Evolutionary conservation across 2,113 vertebrate species (phyloP).

Genomic region (Daphoenositta chrysoptera): DNA sequence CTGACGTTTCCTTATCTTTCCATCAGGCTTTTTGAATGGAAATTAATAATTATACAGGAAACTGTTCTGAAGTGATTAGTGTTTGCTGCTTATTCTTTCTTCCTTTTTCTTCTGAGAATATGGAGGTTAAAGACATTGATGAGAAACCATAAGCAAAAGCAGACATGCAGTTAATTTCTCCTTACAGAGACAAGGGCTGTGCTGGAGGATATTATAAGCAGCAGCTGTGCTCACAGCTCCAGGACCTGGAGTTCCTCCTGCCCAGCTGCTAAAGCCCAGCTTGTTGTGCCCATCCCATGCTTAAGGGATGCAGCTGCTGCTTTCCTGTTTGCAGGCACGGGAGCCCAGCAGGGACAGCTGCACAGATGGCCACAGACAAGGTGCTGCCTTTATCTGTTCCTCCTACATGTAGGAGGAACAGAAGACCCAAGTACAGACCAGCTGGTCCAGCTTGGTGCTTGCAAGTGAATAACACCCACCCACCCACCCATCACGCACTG

Average conservation of each 20-base stretch:
- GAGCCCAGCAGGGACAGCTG: fast-evolving
- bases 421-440: not conserved
- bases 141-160: not conserved
- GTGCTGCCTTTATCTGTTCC: not conserved
- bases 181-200: not conserved
- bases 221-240: not conserved
- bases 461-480: not conserved
- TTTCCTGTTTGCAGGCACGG: not conserved
- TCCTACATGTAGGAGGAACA: not conserved
- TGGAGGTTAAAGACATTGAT: not conserved
- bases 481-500: not conserved
- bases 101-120: not conserved
- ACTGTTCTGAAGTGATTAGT: not conserved
- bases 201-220: not conserved
- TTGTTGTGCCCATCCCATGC: not conserved
- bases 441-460: not conserved
- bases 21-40: not conserved
- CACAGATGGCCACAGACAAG: not conserved
- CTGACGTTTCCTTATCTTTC: not conserved
- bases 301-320: not conserved
- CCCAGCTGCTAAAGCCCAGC: not conserved
- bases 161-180: not conserved
- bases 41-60: not conserved
- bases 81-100: not conserved
- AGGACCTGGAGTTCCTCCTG: not conserved